Conservation (phyloP, 2,797 vertebrate species). For the Vireo griseus region DNA sequence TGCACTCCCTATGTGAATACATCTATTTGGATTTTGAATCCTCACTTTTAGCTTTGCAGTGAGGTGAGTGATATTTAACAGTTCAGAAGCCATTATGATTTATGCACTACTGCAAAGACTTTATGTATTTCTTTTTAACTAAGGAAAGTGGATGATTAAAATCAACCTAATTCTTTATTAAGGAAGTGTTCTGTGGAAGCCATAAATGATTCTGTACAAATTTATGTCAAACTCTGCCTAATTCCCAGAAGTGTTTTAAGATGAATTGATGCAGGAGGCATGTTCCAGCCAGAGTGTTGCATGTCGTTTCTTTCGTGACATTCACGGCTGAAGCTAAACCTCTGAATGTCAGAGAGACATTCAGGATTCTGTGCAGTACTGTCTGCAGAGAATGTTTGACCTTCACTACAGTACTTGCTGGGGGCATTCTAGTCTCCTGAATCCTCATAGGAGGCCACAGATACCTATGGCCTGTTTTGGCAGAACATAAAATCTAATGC, state of each 20-base stretch:
- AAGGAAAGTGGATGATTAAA: background rate
- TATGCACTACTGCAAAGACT: background rate
- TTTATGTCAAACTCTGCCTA: background rate
- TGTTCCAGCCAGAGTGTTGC: background rate
- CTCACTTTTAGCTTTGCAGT: slow-evolving; percentile 22
- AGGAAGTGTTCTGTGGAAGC: background rate
- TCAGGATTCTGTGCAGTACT: background rate
- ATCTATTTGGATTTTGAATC: slow-evolving; percentile 3
- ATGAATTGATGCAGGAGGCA: background rate
- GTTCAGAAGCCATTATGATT: slow-evolving; percentile 4
- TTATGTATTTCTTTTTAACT: slow-evolving; percentile 24
- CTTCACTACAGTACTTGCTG: slow-evolving; percentile 37
- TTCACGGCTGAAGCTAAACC: slow-evolving; percentile 21
- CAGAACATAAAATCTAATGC: background rate
- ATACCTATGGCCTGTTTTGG: slow-evolving; percentile 2
- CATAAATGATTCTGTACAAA: slow-evolving; percentile 17
- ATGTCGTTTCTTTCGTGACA: slow-evolving; percentile 2
- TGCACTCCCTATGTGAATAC: background rate
- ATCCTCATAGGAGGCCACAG: slow-evolving; percentile 10
- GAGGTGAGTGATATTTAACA: background rate
- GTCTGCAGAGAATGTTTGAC: slow-evolving; percentile 47
- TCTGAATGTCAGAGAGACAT: slow-evolving; percentile 47
- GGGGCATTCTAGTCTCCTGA: slow-evolving; percentile 25
- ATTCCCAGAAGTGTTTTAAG: slow-evolving; percentile 34
- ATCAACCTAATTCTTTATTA: slow-evolving; percentile 48